These are phyloP conservation scores for Onychomys leucogaster DNA, from an alignment of 2,797 vertebrate genomes.

Conservation along the genomic window DNA sequence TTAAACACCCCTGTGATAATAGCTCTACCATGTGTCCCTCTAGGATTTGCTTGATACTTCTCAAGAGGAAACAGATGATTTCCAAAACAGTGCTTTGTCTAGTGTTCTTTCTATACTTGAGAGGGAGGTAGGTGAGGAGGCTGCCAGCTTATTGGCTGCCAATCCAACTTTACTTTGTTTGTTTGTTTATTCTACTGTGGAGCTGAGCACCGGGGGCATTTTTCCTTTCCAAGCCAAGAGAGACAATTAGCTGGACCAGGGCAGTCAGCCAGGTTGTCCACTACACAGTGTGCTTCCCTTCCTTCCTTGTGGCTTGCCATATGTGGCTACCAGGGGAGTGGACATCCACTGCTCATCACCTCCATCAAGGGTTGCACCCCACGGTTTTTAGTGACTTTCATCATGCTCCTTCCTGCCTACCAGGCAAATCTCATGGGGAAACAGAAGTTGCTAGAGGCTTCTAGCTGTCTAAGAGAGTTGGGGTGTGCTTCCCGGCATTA, in stretches of 20 bases:
- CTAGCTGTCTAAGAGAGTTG: not conserved
- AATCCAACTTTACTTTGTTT: not conserved
- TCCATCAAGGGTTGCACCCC: too few relatives aligned
- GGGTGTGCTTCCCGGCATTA: not conserved
- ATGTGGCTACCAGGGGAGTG: not conserved
- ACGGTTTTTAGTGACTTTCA: not conserved
- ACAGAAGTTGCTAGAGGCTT: not conserved
- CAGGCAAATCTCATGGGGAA: not conserved
- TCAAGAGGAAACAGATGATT: not conserved
- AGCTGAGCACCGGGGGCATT: fast-evolving
- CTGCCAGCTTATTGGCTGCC: not conserved
- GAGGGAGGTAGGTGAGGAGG: not conserved
- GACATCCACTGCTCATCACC: not conserved
- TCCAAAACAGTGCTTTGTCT: not conserved
- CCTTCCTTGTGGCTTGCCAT: not conserved
- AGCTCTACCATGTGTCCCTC: not conserved
- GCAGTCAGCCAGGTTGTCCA: not conserved
- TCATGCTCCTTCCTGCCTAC: not conserved
- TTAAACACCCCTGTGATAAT: not conserved
- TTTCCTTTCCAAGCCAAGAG: not conserved
- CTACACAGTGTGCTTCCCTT: fast-evolving
- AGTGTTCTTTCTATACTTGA: not conserved
- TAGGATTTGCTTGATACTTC: not conserved
- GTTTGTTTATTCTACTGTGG: not conserved
- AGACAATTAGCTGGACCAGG: too few relatives aligned